A percentile compares a stretch with the other conserved stretches of the same genome.
phyloP scores from a whole-genome alignment of 2,888 invertebrate species.

The Trachelus stipa region DNA sequence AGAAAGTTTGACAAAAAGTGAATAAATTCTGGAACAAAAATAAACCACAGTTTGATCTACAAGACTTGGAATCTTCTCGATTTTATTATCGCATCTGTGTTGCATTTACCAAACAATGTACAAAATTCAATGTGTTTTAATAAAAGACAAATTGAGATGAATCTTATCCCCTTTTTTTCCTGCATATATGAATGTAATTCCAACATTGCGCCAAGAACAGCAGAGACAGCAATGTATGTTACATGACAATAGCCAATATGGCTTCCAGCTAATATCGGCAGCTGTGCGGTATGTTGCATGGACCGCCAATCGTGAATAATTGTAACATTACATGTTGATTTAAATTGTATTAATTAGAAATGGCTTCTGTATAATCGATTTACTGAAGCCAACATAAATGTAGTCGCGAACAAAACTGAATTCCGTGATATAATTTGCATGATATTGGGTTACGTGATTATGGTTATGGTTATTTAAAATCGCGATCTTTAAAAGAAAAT shows the following conservation, averaged over 20 bases:
- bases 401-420: background rate
- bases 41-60: background rate
- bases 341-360: background rate
- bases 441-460: background rate
- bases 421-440: background rate
- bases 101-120: background rate
- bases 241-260: background rate
- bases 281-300: background rate
- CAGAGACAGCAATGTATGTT: background rate
- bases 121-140: background rate
- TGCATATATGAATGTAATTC: background rate
- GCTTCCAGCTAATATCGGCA: background rate
- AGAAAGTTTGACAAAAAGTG: background rate
- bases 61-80: background rate
- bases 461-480: background rate
- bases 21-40: background rate
- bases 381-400: background rate
- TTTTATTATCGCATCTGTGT: background rate
- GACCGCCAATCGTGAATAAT: background rate
- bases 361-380: background rate
- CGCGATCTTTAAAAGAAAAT: conserved; percentile 9
- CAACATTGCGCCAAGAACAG: background rate
- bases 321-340: background rate
- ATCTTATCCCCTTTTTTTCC: background rate
- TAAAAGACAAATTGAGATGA: background rate